phyloP scores from a whole-genome alignment of 2,797 vertebrate genomes.

The Megaceryle alcyon region DNA sequence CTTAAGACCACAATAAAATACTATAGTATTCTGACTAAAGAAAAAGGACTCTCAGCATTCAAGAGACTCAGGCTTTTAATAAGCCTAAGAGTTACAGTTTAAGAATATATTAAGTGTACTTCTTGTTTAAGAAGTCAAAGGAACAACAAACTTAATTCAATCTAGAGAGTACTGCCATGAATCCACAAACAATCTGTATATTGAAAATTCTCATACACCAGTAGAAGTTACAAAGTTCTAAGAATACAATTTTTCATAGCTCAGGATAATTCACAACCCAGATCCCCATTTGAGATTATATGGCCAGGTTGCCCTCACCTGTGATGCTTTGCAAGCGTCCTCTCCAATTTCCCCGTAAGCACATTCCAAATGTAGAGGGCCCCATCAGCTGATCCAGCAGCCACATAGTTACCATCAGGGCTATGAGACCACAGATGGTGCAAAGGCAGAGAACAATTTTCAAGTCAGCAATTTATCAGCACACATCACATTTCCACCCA shows the following conservation, averaged over 20 bases:
- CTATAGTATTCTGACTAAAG: background rate
- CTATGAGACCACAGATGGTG: constrained; percentile 68
- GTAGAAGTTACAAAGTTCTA: background rate
- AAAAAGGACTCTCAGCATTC: background rate
- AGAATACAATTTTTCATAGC: background rate
- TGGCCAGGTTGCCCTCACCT: constrained; percentile 76
- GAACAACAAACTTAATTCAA: background rate
- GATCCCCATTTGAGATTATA: background rate
- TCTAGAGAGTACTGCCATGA: background rate
- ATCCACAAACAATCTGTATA: background rate
- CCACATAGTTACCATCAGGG: constrained; percentile 90
- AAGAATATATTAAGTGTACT: background rate
- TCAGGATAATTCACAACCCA: background rate
- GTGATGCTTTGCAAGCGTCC: constrained; percentile 88
- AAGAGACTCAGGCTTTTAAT: background rate
- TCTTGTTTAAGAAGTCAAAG: background rate
- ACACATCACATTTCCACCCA: background rate
- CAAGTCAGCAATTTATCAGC: background rate
- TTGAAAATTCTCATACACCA: background rate
- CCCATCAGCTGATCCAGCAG: constrained; percentile 92
- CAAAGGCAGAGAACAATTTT: background rate
- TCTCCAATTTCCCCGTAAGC: constrained; percentile 90
- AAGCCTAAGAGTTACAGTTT: background rate
- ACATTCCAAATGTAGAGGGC: constrained; percentile 92
- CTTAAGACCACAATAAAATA: background rate